Base-by-base conservation (phyloP, 2,888 invertebrate species). In the Galeopsomyia nigrocyanea region DNA sequence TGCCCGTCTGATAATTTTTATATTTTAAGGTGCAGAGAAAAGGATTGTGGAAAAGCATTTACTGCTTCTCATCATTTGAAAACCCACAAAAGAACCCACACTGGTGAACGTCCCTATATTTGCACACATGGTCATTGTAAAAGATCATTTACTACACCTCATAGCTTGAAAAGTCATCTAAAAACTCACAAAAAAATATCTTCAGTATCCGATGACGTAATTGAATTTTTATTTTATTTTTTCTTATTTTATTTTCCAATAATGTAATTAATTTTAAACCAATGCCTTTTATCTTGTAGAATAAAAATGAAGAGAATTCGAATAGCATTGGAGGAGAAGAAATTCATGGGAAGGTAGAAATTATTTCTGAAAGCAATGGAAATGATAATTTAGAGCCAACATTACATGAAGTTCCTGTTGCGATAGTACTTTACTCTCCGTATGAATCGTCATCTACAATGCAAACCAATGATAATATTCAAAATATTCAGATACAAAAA, bases 51-150 rank as follows among this genome's bases (percentile, higher is more conserved):
- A 53, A 97, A 97, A 85, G 94, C 96, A 0, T 98, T 98, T 87
- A 94, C 95, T 1, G 96, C 97, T 21, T 96, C 96, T 61, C 97
- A 98, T 87, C 97, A 97, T 84, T 88, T 98, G 58, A 97, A 97
- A 87, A 96, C 96, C 0, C 97, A 98, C 83, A 90, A 91, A 47
- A 90, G 96, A 71, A 94, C 94, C 7, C 95, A 96, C 82, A 92
- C 94, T 1, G 94, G 94, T 0, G 92, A 95, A 85, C 90, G 93
- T 71, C 95, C 95, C 0, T 95, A 94, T 85, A 90, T 91, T 0
- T 96, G 96, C 84, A 87, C 87, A 51, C 87, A 89, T 68, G 90
- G 90, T 74, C 88, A 88, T 53, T 96, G 96, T 83, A 90, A 90
- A 26, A 90, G 93, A 79, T 91, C 94, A 0, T 96, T 96, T 86